A percentile compares a stretch with the other conserved stretches of the same genome.
Conservation (phyloP, 2,797 vertebrate genomes). For the Cossypha heuglini region DNA sequence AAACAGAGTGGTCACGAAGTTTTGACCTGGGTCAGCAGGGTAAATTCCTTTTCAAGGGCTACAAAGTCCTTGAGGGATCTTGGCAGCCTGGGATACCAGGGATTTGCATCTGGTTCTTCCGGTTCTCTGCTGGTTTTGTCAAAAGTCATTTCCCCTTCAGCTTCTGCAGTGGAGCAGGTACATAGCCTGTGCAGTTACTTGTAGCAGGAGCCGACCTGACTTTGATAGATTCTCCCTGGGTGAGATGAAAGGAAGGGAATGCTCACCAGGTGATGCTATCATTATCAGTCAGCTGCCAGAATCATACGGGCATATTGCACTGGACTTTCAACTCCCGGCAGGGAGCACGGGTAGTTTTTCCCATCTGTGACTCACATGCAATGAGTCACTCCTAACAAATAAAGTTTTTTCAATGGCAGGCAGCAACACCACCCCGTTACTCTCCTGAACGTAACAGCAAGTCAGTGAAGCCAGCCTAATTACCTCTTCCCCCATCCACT, state of each 20-base stretch:
- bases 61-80: background rate
- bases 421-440: background rate
- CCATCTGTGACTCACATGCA: background rate
- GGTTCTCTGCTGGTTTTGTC: background rate
- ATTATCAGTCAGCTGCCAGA: background rate
- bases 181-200: background rate
- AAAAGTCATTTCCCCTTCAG: background rate
- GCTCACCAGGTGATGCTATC: background rate
- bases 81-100: background rate
- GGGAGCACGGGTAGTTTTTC: background rate
- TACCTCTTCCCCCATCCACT: background rate
- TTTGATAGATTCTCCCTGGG: background rate
- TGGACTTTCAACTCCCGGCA: background rate
- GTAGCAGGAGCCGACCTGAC: background rate
- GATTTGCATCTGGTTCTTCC: background rate
- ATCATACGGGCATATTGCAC: background rate
- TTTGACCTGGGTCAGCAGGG: background rate
- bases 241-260: background rate
- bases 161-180: background rate
- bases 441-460: background rate
- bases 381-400: constrained; percentile 26
- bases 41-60: background rate
- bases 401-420: constrained; percentile 10
- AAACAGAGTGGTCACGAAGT: rapidly evolving
- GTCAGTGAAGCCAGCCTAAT: background rate